Conservation (phyloP, 2,797 vertebrate species). For the Gorsachius magnificus region DNA sequence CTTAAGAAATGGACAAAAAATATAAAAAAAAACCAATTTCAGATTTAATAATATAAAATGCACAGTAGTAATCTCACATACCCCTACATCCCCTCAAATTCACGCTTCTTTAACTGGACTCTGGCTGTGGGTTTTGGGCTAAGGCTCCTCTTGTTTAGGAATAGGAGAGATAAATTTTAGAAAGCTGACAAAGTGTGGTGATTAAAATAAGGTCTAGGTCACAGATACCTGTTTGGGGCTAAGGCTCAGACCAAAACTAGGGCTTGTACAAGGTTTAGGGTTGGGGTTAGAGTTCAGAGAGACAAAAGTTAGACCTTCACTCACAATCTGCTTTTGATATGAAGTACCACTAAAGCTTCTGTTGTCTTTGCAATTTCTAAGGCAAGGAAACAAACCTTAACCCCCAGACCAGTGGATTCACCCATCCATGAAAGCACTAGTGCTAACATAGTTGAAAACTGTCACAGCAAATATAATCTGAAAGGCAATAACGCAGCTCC, state of each 20-base stretch:
- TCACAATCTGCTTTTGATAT: not conserved
- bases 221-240: not conserved
- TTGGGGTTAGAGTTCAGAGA: not conserved
- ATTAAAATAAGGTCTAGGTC: not conserved
- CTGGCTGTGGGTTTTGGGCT: not conserved
- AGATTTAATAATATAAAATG: not conserved
- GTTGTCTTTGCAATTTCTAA: not conserved
- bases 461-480: not conserved
- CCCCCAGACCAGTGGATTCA: not conserved
- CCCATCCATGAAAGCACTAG: not conserved
- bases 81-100: not conserved
- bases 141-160: not conserved
- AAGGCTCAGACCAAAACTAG: not conserved
- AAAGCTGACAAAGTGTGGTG: not conserved
- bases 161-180: not conserved
- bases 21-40: no score
- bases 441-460: not conserved
- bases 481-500: not conserved
- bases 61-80: not conserved
- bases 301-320: not conserved
- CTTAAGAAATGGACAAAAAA: not conserved
- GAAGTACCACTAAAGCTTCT: not conserved
- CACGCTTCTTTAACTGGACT: not conserved
- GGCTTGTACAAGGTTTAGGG: not conserved
- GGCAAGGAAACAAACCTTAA: not conserved